phyloP scores from a whole-genome alignment of 1,140 invertebrate genomes.

The Lethocerus indicus region DNA sequence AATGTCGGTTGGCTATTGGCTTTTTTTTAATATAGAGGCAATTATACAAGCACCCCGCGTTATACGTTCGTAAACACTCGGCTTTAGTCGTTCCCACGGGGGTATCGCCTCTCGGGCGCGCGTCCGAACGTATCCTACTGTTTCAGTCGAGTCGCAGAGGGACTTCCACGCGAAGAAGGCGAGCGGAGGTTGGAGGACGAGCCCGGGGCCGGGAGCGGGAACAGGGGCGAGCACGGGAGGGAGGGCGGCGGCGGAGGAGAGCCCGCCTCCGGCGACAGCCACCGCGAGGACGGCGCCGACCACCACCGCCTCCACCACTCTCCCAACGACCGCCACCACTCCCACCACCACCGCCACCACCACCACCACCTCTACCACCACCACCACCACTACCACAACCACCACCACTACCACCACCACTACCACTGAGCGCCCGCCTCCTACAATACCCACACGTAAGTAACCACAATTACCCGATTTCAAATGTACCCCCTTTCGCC shows the following conservation, averaged over 20 bases:
- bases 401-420: constrained; percentile 20
- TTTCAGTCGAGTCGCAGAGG: constrained; percentile 69
- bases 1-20: no score
- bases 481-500: no score
- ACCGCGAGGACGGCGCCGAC: constrained; percentile 9
- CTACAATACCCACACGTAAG: constrained; percentile 10
- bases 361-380: constrained; percentile 21
- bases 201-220: constrained; percentile 6
- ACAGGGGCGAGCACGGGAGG: constrained; percentile 2
- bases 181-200: no score
- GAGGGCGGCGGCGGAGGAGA: constrained; percentile 13
- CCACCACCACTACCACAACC: constrained; percentile 7
- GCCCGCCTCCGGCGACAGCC: constrained; percentile 7
- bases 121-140: no score
- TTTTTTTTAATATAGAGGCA: no score
- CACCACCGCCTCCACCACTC: constrained; percentile 16
- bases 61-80: no score
- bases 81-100: no score
- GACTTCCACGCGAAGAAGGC: constrained; percentile 59
- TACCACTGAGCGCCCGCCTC: constrained; percentile 17
- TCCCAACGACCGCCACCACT: constrained; percentile 9
- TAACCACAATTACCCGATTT: no score
- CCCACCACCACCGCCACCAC: constrained; percentile 11
- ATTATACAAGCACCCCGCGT: no score
- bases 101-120: no score